A percentile compares a stretch with the other conserved stretches of the same genome.
These are phyloP conservation scores for Machimus atricapillus DNA, from an alignment of 2,888 invertebrate genomes.

Conservation along the genomic window DNA sequence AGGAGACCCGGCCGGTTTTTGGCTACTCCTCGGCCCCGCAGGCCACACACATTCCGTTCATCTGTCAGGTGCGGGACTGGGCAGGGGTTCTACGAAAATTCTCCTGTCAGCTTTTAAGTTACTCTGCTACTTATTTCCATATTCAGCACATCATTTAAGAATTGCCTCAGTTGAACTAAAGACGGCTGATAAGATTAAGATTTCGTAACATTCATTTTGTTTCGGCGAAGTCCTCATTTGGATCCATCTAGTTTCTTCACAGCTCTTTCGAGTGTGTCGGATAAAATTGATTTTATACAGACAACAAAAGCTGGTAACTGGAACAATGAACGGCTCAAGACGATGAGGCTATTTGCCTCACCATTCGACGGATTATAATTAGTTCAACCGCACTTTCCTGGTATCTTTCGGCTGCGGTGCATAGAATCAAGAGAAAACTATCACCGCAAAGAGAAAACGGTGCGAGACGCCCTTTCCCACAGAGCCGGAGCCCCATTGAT, in stretches of 20 bases:
- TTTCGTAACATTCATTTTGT: background rate
- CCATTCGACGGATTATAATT: background rate
- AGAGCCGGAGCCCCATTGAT: background rate
- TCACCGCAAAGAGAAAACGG: background rate
- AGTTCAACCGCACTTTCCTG: background rate
- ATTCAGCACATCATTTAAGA: background rate
- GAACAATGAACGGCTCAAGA: background rate
- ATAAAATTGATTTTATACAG: background rate
- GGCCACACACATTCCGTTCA: background rate
- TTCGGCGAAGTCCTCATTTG: background rate
- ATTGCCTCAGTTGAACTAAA: background rate
- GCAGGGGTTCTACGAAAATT: background rate
- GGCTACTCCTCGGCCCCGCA: background rate
- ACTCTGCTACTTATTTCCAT: background rate
- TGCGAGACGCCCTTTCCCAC: background rate
- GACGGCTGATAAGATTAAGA: background rate
- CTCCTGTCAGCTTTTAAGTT: background rate
- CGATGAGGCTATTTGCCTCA: background rate
- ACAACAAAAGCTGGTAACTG: background rate
- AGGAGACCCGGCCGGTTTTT: background rate
- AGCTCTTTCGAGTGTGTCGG: background rate
- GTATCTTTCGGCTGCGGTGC: background rate
- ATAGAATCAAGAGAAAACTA: background rate
- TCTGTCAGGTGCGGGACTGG: background rate
- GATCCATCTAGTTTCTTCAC: background rate